Conservation (phyloP, 2,113 vertebrate genomes). For the Barbus barbus region DNA sequence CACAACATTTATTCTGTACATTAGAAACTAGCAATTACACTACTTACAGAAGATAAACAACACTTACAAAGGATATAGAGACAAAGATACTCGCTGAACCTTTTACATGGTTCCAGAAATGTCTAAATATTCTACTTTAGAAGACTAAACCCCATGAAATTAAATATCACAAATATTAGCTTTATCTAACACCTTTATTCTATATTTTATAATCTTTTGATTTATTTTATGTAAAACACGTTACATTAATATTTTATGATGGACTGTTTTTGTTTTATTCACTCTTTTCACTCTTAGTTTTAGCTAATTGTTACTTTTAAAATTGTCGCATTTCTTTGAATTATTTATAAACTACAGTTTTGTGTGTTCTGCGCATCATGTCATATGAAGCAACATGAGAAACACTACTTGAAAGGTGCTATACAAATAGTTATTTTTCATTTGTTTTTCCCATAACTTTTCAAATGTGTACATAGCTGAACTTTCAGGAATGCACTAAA, state of each 20-base stretch:
- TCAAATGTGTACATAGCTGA: background rate
- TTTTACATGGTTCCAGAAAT: background rate
- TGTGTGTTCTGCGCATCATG: background rate
- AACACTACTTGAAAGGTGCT: background rate
- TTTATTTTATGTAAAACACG: too few relatives aligned
- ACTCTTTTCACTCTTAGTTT: background rate
- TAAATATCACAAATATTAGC: background rate
- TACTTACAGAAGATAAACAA: constrained; percentile 4
- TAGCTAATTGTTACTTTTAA: background rate
- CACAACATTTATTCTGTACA: constrained; percentile 22
- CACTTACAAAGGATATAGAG: background rate
- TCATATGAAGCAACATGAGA: background rate
- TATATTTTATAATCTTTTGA: background rate
- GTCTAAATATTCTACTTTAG: background rate
- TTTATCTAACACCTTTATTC: background rate
- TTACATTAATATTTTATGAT: background rate
- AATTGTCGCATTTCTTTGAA: background rate
- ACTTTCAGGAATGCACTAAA: background rate
- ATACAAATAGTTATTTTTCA: background rate
- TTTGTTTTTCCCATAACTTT: background rate
- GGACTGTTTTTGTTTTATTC: background rate
- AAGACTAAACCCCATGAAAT: background rate
- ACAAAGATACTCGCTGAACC: background rate
- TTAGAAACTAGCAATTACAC: constrained; percentile 22
- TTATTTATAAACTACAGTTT: background rate